Base-by-base conservation (phyloP, 2,797 vertebrate species). In the Alauda arvensis region DNA sequence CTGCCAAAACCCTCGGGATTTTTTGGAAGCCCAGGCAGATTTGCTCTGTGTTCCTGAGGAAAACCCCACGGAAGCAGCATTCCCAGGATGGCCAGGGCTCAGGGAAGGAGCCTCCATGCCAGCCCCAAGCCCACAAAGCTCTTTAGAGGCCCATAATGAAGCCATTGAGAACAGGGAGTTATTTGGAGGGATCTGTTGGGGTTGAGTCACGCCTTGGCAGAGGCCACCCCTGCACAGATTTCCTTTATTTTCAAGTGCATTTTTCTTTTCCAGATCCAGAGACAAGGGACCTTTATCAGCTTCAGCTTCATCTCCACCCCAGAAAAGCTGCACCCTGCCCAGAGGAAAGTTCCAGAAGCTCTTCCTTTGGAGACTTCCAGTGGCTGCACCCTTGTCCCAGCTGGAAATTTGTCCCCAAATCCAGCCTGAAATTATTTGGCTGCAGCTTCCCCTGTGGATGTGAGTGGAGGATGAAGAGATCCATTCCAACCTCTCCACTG, bases 201-300 rank as follows among this genome's bases (percentile, higher is more conserved):
- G 23, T 48, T 89, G 92, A 89, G 83, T 94, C 93, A 89, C 66
- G 8, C 90, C 59, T 87, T 89, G 93, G 92, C 90, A 92, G 83
- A 3, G 15, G 39, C 37, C 65, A 60, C 23, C 52, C 57, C 72
- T 24, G 85, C 69, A 29, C 69, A 49, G 5, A n/a, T 77, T 74
- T 59, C 83, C 37, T 40, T 34, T 56, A 62, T 16, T 78, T 83
- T 52, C 8, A 60, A 91, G n/a, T 24, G 75, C 65, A 34, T 39
- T 91, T 87, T 91, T 84, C 83, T 69, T 18, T 28, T 37, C 49
- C 59, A 46, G 66, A 65, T 25, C 52, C 66, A 3, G 8, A 83
- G 40, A 86, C 90, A 91, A 91, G 86, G 66, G 81, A 68, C 63
- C 45, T 48, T 91, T 88, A 77, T 65, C 66, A 51, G 43, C 74